Base-by-base conservation (phyloP, 2,888 invertebrate genomes). In the Bellardia pandia region DNA sequence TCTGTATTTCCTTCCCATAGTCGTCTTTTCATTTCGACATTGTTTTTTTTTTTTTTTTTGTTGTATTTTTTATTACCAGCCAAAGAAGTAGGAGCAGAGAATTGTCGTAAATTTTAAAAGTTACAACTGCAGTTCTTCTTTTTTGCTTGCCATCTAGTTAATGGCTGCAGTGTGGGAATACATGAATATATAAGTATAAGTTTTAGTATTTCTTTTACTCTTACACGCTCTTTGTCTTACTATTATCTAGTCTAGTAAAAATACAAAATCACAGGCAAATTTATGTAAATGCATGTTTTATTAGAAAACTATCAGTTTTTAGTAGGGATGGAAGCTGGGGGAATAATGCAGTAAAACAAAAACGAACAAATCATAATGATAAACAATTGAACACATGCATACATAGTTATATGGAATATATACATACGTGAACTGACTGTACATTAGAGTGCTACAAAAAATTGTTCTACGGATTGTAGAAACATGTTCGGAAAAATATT, bases 251-350 rank as follows among this genome's bases (percentile, higher is more conserved):
- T 74, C 45, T 66, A 42, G 33, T 66, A n/a, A 37, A 37, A 66
- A 23, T 64, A 75, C 30, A 64, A 82, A 82, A 82, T 82, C 58
- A 75, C 58, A 82, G 56, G 62, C 53, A 71, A 71, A 83, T 83
- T 83, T 77, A 76, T 83, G 83, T 64, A 83, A 83, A 83, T 77
- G 51, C 53, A 77, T 64, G 62, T 76, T 64, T 83, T 83, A 83
- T 69, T 82, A 58, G 9, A 14, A 75, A 68, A 51, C 62, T 58
- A 76, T 30, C 8, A 75, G 23, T 72, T 66, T 66, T 58, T 14
- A 45, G 23, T 23, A 42, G 42, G 9, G 5, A 42, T 23, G 9
- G 5, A 4, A 13, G 14, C 23, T 37, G 9, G 8, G 56, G 56
- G 3, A 16, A 56, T 33, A 37, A 40, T 72, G 80, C 72, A 81